Evolutionary conservation across 2,888 invertebrate genomes (phyloP), one percentile per base, ranked within the genome.

Genomic region (Drosophila algonquin): DNA sequence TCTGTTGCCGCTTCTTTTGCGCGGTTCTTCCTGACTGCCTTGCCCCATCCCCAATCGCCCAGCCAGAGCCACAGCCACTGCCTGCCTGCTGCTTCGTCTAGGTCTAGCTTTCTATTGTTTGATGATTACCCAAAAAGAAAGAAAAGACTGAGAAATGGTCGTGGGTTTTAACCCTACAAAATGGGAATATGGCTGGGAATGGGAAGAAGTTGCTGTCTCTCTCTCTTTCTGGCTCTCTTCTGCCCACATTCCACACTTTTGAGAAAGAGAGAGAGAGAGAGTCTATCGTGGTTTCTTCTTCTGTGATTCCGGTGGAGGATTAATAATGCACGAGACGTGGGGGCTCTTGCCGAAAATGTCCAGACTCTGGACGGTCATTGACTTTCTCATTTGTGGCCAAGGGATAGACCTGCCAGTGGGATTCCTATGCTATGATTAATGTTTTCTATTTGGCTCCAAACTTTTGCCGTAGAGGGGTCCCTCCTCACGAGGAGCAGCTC

Each of bases 141-240:
- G 65, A 69, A 56, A 50, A 35, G n/a, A 65, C 67, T 40, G 53
- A 44, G 59, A 76, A 72, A 73, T 76, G 83, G 74, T 82, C 74
- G 83, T 88, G 88, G 83, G 88, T 86, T 85, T 88, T 88, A 86
- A 88, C 83, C 83, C 83, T 82, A 88, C 69, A 72, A 76, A 63
- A 67, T 47, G 40, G 40, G 53, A 53, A 53, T 30, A 53, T 30
- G 18, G 52, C 62, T 68, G 57, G 68, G 60, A 64, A 55, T 65
- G 72, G 69, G 63, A 70, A 60, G 59, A 52, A 40, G 7, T 7
- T n/a, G 3, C n/a, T 14, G 14, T 40, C 53, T 47, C 18, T 21
- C 46, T 45, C 60, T 51, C 61, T 40, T 6, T 7, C 40, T 40
- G 40, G 40, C 40, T 14, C n/a, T 40, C 56, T 14, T 30, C 81